These are phyloP conservation scores for Laticauda laticaudata DNA, from an alignment of 2,113 vertebrate genomes.

Conservation along the genomic window DNA sequence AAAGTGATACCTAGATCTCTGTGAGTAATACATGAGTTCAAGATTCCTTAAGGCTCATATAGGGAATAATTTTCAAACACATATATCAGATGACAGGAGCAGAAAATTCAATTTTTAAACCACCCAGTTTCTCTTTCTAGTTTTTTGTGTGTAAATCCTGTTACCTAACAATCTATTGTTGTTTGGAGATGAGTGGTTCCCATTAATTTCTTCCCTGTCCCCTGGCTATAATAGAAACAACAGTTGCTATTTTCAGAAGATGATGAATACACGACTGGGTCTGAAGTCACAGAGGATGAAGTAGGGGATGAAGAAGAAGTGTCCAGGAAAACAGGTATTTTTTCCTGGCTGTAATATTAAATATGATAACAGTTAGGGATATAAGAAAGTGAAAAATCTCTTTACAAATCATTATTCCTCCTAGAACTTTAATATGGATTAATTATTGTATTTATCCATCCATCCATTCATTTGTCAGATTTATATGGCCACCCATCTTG, in stretches of 20 bases:
- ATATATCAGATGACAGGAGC: background rate
- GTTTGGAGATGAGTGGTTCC: background rate
- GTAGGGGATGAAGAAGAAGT: constrained; percentile 96
- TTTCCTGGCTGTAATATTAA: background rate
- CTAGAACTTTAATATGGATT: background rate
- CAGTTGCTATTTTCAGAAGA: constrained; percentile 92
- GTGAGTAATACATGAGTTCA: background rate
- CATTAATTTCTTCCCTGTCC: background rate
- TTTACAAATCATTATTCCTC: background rate
- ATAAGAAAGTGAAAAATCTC: background rate
- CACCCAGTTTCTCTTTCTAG: background rate
- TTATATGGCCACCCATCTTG: background rate
- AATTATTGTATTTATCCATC: background rate
- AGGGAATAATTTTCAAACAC: background rate
- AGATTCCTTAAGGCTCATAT: background rate
- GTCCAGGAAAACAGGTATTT: constrained; percentile 87
- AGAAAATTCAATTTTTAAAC: background rate
- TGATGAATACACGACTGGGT: constrained; percentile 96
- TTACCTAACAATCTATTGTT: background rate
- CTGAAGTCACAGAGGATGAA: constrained; percentile 97
- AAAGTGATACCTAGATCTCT: background rate
- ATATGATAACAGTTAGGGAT: background rate
- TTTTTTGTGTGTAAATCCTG: background rate
- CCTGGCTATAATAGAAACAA: constrained; percentile 75
- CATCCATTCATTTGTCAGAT: background rate